Conservation (phyloP, 2,797 vertebrate species). For the Caiman crocodilus region DNA sequence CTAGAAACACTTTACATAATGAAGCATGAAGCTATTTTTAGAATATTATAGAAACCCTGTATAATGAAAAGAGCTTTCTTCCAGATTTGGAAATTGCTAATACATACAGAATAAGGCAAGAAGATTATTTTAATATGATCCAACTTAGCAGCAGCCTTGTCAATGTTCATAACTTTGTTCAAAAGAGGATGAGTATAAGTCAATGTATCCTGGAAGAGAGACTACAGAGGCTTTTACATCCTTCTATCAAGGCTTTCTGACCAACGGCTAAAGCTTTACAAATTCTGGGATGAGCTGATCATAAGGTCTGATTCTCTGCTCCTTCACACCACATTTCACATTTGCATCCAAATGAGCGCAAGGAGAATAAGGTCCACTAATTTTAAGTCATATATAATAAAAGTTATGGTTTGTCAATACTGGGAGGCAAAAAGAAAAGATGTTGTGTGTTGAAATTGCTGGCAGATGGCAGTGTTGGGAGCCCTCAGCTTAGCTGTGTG, state of each 20-base stretch:
- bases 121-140: neutral
- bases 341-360: accelerated
- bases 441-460: neutral
- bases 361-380: neutral
- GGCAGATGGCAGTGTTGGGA: conserved; percentile 60
- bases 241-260: neutral
- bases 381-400: neutral
- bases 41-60: neutral
- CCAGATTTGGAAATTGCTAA: accelerated
- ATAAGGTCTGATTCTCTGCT: neutral
- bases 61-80: accelerated
- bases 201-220: accelerated
- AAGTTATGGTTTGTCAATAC: neutral
- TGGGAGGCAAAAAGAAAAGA: accelerated
- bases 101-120: neutral
- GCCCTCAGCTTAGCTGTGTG: neutral
- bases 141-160: neutral
- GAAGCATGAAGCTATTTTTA: neutral
- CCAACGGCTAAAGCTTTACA: neutral
- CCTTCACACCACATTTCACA: accelerated
- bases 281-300: neutral
- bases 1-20: neutral
- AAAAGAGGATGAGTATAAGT: neutral
- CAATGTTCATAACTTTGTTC: neutral
- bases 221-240: neutral